Conservation (phyloP, 2,797 vertebrate genomes). For the Erethizon dorsatum region DNA sequence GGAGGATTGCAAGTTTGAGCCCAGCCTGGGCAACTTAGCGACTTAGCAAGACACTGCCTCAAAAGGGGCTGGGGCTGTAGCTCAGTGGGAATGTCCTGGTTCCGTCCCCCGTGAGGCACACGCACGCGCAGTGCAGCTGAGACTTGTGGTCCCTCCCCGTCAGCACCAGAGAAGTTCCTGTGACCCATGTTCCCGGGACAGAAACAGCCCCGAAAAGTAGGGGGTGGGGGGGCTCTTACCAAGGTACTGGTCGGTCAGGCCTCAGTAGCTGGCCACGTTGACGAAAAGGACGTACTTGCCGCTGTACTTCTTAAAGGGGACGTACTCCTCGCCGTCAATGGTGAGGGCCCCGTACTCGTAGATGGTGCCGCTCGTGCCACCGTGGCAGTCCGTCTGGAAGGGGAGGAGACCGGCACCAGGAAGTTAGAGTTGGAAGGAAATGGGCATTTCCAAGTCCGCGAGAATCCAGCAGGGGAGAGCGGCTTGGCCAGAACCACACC, state of each 20-base stretch:
- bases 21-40: background rate
- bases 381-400: slow-evolving; percentile 76
- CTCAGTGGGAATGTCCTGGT: background rate
- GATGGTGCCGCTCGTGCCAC: slow-evolving; percentile 88
- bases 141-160: rapidly evolving
- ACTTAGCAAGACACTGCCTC: background rate
- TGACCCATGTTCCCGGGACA: background rate
- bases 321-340: slow-evolving; percentile 90
- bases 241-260: slow-evolving; percentile 94
- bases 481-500: background rate
- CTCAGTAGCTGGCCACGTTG: slow-evolving; percentile 98
- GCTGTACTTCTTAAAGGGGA: slow-evolving; percentile 91
- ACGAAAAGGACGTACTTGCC: slow-evolving; percentile 95
- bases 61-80: background rate
- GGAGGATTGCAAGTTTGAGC: background rate
- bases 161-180: rapidly evolving
- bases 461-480: background rate
- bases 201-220: background rate
- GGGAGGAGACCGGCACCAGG: background rate
- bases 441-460: background rate
- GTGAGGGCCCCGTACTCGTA: slow-evolving; percentile 92
- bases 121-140: background rate
- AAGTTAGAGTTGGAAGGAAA: background rate
- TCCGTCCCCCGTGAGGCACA: background rate
- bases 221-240: slow-evolving; percentile 87